Conservation (phyloP, 2,797 vertebrate genomes). For the Hozukius guyotensis region DNA sequence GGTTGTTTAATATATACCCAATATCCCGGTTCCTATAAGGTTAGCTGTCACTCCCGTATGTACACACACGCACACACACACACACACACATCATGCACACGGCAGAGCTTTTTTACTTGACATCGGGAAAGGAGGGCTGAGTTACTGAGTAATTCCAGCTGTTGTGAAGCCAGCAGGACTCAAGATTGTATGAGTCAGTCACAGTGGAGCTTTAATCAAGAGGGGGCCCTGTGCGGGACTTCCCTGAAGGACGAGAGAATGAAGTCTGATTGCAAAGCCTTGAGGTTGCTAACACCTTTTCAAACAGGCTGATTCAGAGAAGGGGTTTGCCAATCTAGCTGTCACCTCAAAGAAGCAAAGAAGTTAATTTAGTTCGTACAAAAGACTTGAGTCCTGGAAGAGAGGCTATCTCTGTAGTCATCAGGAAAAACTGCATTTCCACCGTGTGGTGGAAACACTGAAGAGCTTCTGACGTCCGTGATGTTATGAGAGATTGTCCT, state of each 20-base stretch:
- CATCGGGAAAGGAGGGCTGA: conserved; percentile 38
- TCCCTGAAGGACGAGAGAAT: conserved; percentile 59
- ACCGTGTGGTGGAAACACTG: not conserved
- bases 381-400: conserved; percentile 27
- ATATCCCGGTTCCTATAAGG: conserved; percentile 23
- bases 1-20: conserved; percentile 70
- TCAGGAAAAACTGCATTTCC: conserved; percentile 27
- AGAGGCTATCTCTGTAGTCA: conserved; percentile 17
- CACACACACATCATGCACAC: conserved; percentile 4
- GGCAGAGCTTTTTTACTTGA: conserved; percentile 39
- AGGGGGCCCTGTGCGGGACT: conserved; percentile 56
- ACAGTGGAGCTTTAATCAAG: conserved; percentile 69
- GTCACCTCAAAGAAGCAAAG: conserved; percentile 32
- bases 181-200: conserved; percentile 66
- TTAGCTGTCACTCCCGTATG: conserved; percentile 47
- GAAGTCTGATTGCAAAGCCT: conserved; percentile 63
- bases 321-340: conserved; percentile 45
- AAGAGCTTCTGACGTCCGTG: conserved; percentile 19
- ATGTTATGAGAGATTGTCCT: conserved; percentile 17
- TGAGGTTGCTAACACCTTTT: conserved; percentile 52
- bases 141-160: conserved; percentile 74
- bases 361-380: conserved; percentile 40
- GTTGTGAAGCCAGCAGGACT: conserved; percentile 62
- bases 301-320: conserved; percentile 20
- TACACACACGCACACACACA: conserved; percentile 2